These are phyloP conservation scores for Aphelenchoides besseyi DNA, from an alignment of 1,140 invertebrate genomes.

Conservation along the genomic window DNA sequence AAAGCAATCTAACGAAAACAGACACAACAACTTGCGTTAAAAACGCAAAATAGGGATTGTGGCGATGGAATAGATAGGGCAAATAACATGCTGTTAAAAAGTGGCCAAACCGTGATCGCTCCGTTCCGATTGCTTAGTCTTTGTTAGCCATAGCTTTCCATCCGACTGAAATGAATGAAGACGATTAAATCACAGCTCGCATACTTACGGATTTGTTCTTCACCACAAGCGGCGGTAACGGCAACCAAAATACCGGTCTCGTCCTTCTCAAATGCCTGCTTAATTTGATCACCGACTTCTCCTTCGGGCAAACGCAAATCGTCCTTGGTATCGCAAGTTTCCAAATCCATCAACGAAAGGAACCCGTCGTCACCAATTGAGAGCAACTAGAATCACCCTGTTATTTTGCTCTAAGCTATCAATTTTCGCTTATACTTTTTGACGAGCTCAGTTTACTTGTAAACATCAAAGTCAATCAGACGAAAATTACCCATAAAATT, in stretches of 20 bases:
- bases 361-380: constrained; percentile 59
- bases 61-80: constrained; percentile 2
- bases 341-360: constrained; percentile 56
- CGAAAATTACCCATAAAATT: constrained; percentile 34
- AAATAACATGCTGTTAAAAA: not conserved
- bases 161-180: constrained; percentile 39
- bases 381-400: constrained; percentile 44
- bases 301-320: constrained; percentile 52
- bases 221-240: constrained; percentile 57
- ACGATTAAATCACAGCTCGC: constrained; percentile 17
- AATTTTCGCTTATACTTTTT: no score
- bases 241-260: constrained; percentile 49
- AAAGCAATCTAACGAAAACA: not conserved
- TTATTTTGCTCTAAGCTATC: constrained; percentile 4
- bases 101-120: not conserved
- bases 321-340: constrained; percentile 58
- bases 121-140: not conserved
- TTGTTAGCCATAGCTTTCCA: not conserved
- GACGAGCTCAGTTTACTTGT: not conserved
- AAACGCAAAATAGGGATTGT: not conserved
- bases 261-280: constrained; percentile 60
- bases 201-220: constrained; percentile 32
- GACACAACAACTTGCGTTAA: not conserved
- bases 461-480: constrained; percentile 30
- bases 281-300: constrained; percentile 55